Base-by-base conservation (phyloP, 2,113 vertebrate species). In the Seriola quinqueradiata region DNA sequence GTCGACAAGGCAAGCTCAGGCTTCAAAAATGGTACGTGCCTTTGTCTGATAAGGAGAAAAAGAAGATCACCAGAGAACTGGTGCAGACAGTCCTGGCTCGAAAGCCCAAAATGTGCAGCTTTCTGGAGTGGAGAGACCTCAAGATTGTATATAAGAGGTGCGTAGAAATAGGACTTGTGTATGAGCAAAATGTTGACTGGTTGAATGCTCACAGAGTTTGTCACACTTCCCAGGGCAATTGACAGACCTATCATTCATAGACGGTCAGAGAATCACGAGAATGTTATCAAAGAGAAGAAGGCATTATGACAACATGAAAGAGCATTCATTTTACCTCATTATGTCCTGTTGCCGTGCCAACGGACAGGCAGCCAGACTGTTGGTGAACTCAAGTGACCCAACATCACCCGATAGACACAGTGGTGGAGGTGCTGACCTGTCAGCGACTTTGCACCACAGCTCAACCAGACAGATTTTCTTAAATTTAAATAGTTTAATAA, bases 11-110 rank as follows among this genome's bases (percentile, higher is more conserved):
- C 77, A 99, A 99, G 94, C 96, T 99, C 65, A 94, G 98, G 90
- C 97, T 99, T 79, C 98, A 99, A 94, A 99, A 99, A 92, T 99
- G 98, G 98, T 99, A 99, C 92, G 97, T 99, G 91, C 97, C 98
- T 4, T 93, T 99, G 77, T 99, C 96, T 83, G 98, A 99, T 92
- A 99, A 99, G 95, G 98, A 99, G 93, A 99, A 99, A 93, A 99
- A 98, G 94, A 99, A 99, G 95, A 98, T 99, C 93, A 98, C 97
- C 82, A 96, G 98, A 89, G 98, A 99, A 95, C 92, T 99, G 95
- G 97, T 99, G 82, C 98, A 99, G 93, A 99, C 97, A 0, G 96
- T 99, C 23, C 95, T 99, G 94, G 97, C 98, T 14, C 96, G 97
- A 64, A 99, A 99, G 81, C 98, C 98, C 74, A 99, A 99, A 95